Base-by-base conservation (phyloP, 2,888 invertebrate genomes). In the Amphiduros pacificus region DNA sequence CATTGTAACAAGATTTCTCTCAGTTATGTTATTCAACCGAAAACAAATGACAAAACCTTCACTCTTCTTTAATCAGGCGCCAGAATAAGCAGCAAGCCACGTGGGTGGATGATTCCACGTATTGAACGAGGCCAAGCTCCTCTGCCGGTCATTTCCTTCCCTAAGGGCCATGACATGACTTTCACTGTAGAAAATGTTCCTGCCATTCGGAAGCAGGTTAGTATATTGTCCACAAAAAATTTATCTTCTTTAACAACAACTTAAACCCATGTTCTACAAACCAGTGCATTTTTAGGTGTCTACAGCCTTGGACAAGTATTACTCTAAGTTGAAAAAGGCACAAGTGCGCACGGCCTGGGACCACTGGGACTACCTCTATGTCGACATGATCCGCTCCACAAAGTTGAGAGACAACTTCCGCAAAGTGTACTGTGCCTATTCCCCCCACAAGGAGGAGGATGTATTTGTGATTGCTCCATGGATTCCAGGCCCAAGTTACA, bases 381-480 rank as follows among this genome's bases (percentile, higher is more conserved):
- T 68, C 0, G 68, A 71, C 40, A 59, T 66, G 2, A 71, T 73
- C 29, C 60, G 62, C 14, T 71, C 74, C 2, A 63, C 65, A 31
- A 73, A 71, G 49, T 62, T 74, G 1, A 52, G 22, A 14, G 66
- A 71, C 22, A 72, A 69, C 53, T 74, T 76, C 68, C 60, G 69
- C 20, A 62, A 55, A 22, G 70, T 73, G 4, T 76, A 72, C 62
- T 51, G 64, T 5, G 71, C 73, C n/a, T 76, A 76, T 51, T 74
- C 74, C 6, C 75, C 75, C 6, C 72, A 71, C 40, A 68, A 71
- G 32, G 71, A 72, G 51, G 72, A 72, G 40, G 71, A 72, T 48
- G 71, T 72, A 3, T 75, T 75, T 62, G 73, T 74, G n/a, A 69
- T 75, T 24, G 70, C 69, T 52, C 75, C 74, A 4, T 76, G 75